These are phyloP conservation scores for Aurelia aurita DNA, from an alignment of 30 jellyfish, hydroid and myxozoan genomes.

Conservation along the genomic window DNA sequence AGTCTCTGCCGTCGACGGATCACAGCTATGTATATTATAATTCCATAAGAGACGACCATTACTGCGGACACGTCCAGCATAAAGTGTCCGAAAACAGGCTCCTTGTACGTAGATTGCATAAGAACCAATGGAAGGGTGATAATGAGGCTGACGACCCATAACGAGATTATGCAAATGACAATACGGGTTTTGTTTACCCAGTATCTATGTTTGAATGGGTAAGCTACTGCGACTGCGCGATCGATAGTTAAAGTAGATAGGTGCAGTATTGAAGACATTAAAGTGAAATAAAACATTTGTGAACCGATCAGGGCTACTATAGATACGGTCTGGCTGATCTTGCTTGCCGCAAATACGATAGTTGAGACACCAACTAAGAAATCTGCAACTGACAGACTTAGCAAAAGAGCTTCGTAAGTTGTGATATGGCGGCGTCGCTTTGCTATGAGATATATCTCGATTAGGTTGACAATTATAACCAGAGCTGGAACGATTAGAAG, in stretches of 20 bases:
- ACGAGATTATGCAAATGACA: not conserved
- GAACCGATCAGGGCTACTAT: too few species aligned
- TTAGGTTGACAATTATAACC: not conserved
- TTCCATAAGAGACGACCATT: constrained; percentile 15
- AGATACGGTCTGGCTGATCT: too few species aligned
- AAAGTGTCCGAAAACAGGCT: too few species aligned
- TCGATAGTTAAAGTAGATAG: not conserved
- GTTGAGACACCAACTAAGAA: constrained; percentile 1
- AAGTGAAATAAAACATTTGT: not conserved
- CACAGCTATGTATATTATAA: constrained; percentile 21
- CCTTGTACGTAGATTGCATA: not conserved
- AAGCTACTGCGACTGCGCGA: not conserved
- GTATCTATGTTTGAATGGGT: not conserved
- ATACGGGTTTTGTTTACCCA: not conserved
- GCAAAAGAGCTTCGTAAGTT: not conserved
- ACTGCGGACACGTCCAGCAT: not conserved
- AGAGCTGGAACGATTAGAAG: not conserved
- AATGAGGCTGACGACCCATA: not conserved
- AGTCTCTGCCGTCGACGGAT: not conserved
- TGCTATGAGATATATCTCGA: not conserved
- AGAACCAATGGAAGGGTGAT: not conserved
- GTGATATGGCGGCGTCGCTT: not conserved
- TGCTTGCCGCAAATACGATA: not conserved
- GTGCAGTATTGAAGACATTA: not conserved
- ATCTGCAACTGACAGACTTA: constrained; percentile 7